Conservation (phyloP, 1,140 invertebrate species). For the Cydia splendana region DNA sequence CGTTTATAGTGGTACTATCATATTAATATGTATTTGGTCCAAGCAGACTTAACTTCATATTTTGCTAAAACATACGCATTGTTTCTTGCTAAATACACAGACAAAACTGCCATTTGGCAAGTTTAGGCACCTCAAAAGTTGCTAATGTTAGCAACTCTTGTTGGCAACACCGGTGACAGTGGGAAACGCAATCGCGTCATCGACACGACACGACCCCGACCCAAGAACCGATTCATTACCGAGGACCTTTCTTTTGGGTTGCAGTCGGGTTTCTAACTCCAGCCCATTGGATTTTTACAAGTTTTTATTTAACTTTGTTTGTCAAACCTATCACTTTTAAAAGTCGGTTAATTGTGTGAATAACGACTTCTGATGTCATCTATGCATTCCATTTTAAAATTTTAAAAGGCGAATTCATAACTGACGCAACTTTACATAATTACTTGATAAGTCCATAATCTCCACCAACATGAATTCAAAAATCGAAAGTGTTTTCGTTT, state of each 20-base stretch:
- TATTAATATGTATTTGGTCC: no score
- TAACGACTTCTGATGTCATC: conserved; percentile 12
- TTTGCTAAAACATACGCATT: no score
- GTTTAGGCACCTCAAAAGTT: no score
- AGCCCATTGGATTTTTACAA: no score
- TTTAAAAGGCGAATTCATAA: not conserved
- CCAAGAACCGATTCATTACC: not conserved
- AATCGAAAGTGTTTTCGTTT: not conserved
- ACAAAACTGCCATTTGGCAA: no score
- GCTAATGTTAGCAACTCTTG: no score
- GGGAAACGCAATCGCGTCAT: not conserved
- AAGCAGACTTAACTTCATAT: no score
- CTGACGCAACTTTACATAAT: conserved; percentile 9
- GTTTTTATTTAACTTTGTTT: no score
- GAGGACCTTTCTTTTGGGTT: not conserved
- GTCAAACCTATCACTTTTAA: not conserved
- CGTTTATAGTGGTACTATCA: no score
- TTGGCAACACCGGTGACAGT: not conserved
- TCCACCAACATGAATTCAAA: not conserved
- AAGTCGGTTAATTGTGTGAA: not conserved
- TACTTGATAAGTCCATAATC: conserved; percentile 14
- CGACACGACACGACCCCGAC: not conserved
- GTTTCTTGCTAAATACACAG: no score
- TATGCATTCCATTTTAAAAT: not conserved
- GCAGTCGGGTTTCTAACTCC: no score